Evolutionary conservation across 2,797 vertebrate species (phyloP).

Genomic region (Acropternis orthonyx): DNA sequence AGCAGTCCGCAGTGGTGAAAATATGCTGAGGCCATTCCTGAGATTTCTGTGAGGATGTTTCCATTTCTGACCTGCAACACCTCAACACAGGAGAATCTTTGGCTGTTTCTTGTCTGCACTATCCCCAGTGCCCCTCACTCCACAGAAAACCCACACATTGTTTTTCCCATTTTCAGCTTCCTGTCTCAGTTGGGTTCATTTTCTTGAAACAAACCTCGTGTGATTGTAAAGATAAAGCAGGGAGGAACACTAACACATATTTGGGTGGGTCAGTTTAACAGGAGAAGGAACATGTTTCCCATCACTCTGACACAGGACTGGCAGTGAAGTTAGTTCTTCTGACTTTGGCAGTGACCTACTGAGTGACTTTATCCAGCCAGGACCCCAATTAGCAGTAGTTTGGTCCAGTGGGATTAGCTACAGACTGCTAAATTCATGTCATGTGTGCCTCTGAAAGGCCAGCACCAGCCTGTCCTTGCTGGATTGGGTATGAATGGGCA

Average conservation of each 20-base stretch:
- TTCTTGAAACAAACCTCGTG: not conserved
- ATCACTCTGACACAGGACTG: not conserved
- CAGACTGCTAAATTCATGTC: constrained; percentile 28
- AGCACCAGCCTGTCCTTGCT: not conserved
- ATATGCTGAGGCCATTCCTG: not conserved
- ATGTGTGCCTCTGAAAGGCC: constrained; percentile 11
- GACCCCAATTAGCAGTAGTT: not conserved
- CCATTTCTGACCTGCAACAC: not conserved
- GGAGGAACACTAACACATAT: not conserved
- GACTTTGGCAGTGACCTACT: not conserved
- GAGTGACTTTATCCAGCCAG: not conserved
- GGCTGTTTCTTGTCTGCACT: not conserved
- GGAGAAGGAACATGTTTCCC: not conserved
- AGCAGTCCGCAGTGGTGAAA: not conserved
- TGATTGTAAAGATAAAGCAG: not conserved
- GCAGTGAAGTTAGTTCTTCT: not conserved
- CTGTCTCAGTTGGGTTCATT: not conserved
- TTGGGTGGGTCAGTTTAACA: not conserved
- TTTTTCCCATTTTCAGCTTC: not conserved
- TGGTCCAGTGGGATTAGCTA: not conserved
- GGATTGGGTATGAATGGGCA: not conserved
- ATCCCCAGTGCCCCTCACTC: not conserved
- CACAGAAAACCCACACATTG: not conserved
- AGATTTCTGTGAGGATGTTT: not conserved
- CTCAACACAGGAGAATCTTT: not conserved